Percentiles rank a stretch among this genome's conserved stretches.
These are phyloP conservation scores for Ramphastos sulfuratus DNA, from an alignment of 2,113 vertebrate genomes.

Conservation along the genomic window DNA sequence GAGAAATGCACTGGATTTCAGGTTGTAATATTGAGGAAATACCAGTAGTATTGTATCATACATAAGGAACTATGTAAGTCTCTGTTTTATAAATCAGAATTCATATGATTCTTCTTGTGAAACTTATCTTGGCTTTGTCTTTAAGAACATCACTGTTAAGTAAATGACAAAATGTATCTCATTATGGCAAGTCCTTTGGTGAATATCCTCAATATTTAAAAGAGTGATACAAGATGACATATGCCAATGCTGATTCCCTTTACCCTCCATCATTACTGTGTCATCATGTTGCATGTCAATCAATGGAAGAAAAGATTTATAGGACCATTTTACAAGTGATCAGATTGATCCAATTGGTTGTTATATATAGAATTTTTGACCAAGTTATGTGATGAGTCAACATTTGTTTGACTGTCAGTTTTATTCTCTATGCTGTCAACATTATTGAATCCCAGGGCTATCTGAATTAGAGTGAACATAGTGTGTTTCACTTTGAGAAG, in stretches of 20 bases:
- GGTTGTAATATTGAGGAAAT: no score
- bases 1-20: no score
- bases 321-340: neutral
- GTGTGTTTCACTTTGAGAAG: neutral
- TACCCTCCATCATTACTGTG: neutral
- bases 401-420: constrained; percentile 23
- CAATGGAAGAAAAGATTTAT: neutral
- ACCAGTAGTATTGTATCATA: no score
- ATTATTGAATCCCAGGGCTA: neutral
- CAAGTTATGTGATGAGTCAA: neutral
- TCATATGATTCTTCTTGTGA: neutral
- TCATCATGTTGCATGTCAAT: neutral
- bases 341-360: constrained; percentile 23
- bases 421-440: neutral
- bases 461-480: neutral
- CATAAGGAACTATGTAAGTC: neutral
- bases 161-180: neutral
- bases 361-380: neutral
- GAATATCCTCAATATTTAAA: constrained; percentile 30
- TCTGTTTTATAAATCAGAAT: neutral
- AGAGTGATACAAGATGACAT: neutral
- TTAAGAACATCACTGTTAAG: neutral
- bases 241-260: neutral
- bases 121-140: neutral
- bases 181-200: neutral